Evolutionary conservation across 2,113 vertebrate genomes (phyloP).

Genomic region (Apodemus sylvaticus): DNA sequence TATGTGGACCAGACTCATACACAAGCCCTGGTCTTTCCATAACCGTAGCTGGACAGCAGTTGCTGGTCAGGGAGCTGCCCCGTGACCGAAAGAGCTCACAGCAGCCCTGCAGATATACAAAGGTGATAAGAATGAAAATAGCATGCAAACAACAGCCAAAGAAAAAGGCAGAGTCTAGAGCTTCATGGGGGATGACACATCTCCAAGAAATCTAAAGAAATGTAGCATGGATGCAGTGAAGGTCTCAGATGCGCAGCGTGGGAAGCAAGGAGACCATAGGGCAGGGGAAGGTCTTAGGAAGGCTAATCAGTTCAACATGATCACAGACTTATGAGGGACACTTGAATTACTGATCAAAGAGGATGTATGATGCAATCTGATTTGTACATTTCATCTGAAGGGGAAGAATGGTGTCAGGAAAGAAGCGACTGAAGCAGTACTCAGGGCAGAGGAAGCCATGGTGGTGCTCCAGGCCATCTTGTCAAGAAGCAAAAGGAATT

Average conservation of each 20-base stretch:
- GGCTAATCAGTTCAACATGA: neutral
- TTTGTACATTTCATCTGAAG: neutral
- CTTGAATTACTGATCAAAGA: neutral
- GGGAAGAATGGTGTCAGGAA: neutral
- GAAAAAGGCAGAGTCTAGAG: neutral
- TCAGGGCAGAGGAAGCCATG: neutral
- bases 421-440: neutral
- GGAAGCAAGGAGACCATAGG: neutral
- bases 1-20: neutral
- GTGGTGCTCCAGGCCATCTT: neutral
- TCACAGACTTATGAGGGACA: neutral
- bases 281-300: too few species aligned
- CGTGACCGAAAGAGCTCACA: neutral
- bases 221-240: neutral
- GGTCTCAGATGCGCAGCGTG: too few species aligned
- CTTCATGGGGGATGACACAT: neutral
- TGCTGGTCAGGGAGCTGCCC: neutral
- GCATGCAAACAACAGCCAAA: neutral
- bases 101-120: neutral
- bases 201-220: neutral
- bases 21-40: too few species aligned
- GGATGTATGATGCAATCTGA: neutral
- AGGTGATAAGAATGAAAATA: neutral
- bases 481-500: neutral
- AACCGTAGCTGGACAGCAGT: neutral